Percentiles rank a stretch among this genome's conserved stretches.
Evolutionary conservation across 2,888 invertebrate genomes (phyloP).

Genomic region (Lamellibrachia satsuma): DNA sequence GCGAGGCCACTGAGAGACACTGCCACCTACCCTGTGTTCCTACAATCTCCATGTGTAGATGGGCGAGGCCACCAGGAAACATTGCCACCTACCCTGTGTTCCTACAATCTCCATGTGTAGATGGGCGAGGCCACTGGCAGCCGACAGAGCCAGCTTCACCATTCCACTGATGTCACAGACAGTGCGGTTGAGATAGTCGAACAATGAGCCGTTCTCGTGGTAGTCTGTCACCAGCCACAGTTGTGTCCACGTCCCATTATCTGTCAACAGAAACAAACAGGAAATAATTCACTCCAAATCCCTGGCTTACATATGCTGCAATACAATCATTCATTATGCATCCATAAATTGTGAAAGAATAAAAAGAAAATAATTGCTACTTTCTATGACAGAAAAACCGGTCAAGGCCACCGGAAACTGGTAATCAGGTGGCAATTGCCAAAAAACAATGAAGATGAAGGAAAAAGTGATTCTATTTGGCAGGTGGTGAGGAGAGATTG

Average conservation of each 20-base stretch:
- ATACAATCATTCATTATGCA: background rate
- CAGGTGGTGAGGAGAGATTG: no score
- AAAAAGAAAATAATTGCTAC: background rate
- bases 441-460: no score
- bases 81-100: constrained; percentile 76
- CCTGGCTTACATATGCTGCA: background rate
- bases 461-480: no score
- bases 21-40: background rate
- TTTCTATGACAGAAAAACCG: background rate
- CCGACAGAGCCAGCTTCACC: constrained; percentile 83
- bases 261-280: constrained; percentile 68
- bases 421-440: no score
- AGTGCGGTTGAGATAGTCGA: constrained; percentile 87
- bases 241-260: constrained; percentile 98
- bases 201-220: constrained; percentile 95
- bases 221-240: constrained; percentile 98
- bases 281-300: background rate
- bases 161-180: constrained; percentile 85
- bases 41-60: background rate
- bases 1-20: background rate
- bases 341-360: background rate
- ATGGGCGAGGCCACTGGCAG: constrained; percentile 92
- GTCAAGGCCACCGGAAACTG: no score
- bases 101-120: constrained; percentile 98
- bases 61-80: background rate